Percentiles rank a stretch among this genome's conserved stretches.
Conservation (phyloP, 2,797 vertebrate genomes). For the Acanthornis magna region DNA sequence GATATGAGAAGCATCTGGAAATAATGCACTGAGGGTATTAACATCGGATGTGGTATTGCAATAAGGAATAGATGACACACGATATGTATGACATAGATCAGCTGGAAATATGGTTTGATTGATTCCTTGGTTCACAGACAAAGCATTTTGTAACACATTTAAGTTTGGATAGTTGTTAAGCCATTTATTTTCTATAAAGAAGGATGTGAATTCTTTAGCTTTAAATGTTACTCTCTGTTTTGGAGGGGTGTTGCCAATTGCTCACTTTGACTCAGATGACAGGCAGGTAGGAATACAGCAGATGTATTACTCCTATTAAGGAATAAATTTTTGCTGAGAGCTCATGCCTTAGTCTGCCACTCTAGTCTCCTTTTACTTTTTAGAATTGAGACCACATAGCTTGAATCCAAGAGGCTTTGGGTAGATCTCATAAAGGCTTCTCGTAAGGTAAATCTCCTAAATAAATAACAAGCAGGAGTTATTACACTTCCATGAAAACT, state of each 20-base stretch:
- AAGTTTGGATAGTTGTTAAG: background rate
- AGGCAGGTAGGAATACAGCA: background rate
- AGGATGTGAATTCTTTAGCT: background rate
- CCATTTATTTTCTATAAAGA: background rate
- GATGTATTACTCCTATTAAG: background rate
- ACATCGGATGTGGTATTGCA: background rate
- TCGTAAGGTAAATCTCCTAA: background rate
- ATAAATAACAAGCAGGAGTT: background rate
- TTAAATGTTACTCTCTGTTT: background rate
- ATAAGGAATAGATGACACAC: background rate
- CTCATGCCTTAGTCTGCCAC: background rate
- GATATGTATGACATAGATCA: background rate
- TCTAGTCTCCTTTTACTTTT: background rate
- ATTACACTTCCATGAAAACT: background rate
- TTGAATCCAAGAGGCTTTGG: background rate
- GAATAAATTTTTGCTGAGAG: background rate
- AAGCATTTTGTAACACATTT: background rate
- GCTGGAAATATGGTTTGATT: background rate
- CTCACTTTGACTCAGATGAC: background rate
- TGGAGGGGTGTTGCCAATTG: background rate
- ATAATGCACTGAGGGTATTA: background rate
- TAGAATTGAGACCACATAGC: background rate
- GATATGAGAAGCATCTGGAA: background rate
- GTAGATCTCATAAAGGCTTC: background rate
- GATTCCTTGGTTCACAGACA: background rate